Base-by-base conservation (phyloP, 2,888 invertebrate species). In the Lepidochitona cinerea region DNA sequence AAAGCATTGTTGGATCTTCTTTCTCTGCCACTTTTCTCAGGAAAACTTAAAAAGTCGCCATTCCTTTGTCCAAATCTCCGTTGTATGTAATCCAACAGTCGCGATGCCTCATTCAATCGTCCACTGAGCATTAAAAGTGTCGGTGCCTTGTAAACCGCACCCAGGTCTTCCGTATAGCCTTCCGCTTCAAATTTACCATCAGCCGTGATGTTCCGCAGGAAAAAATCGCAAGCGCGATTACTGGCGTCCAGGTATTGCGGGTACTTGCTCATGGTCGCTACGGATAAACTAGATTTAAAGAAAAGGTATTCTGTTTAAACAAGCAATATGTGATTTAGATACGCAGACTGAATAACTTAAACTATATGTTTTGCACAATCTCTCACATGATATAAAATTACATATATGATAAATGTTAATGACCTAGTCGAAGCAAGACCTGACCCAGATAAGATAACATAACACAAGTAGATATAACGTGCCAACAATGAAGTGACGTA, bases 11-110 rank as follows among this genome's bases (percentile, higher is more conserved):
- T 53, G n/a, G 65, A 70, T 37, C 71, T 74, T 35, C 64, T 33
- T 35, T 71, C 70, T 35, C 70, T 37, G 14, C 74, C 71, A 1
- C 52, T 54, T 37, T 68, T 72, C 14, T 68, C 54, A 3, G 53
- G 67, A 29, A 37, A 52, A 7, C 59, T 59, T 2, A 53, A 36
- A 41, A 72, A 72, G 33, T 72, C 72, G 37, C 72, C 72, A 29
- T 72, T 68, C 6, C 53, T 54, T 53, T 72, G 32, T 68, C 54
- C 59, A 32, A 7, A 59, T 4, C 26, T 18, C 32, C 59, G 23
- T 26, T 59, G 59, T 23, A 59, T 59, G 59, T 59, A 59, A 14
- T 59, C 59, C 7, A 59, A 32, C 5, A 59, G 59, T 4, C 59
- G 18, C 26, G 59, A 14, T 1, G 59, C 59, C 18, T 29, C 59